These are phyloP conservation scores for Dastarcus helophoroides DNA, from an alignment of 2,888 invertebrate genomes.

Conservation along the genomic window DNA sequence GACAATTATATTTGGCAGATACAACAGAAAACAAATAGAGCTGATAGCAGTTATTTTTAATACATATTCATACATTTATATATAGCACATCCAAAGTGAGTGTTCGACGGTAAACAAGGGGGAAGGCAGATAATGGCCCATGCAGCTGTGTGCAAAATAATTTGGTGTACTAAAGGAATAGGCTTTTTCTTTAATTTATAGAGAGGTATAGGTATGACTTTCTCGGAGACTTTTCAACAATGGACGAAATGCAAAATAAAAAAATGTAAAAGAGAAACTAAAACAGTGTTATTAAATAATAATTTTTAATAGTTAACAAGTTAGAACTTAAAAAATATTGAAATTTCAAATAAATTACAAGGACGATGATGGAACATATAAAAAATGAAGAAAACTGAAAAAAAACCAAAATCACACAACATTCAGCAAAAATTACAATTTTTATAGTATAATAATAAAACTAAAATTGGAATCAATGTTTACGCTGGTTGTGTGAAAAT, in stretches of 20 bases:
- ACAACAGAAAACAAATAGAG: conserved; percentile 41
- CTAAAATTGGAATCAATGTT: conserved; percentile 11
- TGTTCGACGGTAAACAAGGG: conserved; percentile 35
- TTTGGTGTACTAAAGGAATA: conserved; percentile 31
- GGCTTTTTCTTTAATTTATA: conserved; percentile 21
- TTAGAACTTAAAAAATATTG: conserved; percentile 35
- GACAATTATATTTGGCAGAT: conserved; percentile 39
- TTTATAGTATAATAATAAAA: conserved; percentile 13
- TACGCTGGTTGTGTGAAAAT: conserved; percentile 34
- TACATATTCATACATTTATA: conserved; percentile 42
- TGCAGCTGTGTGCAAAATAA: conserved; percentile 36
- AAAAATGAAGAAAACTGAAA: conserved; percentile 12
- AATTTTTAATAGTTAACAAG: conserved; percentile 37
- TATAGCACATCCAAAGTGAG: conserved; percentile 42
- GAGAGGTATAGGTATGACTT: conserved; percentile 25
- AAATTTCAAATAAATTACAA: conserved; percentile 30
- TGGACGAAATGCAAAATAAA: conserved; percentile 32
- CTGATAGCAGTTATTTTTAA: conserved; percentile 39
- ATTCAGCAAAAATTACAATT: conserved; percentile 18
- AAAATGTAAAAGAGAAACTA: conserved; percentile 27
- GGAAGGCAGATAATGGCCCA: conserved; percentile 29
- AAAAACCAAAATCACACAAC: conserved; percentile 33
- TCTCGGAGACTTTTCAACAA: conserved; percentile 27
- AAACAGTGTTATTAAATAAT: conserved; percentile 37
- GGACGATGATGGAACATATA: conserved; percentile 22